Conservation (phyloP, 1,140 invertebrate species). For the Ephestia elutella region DNA sequence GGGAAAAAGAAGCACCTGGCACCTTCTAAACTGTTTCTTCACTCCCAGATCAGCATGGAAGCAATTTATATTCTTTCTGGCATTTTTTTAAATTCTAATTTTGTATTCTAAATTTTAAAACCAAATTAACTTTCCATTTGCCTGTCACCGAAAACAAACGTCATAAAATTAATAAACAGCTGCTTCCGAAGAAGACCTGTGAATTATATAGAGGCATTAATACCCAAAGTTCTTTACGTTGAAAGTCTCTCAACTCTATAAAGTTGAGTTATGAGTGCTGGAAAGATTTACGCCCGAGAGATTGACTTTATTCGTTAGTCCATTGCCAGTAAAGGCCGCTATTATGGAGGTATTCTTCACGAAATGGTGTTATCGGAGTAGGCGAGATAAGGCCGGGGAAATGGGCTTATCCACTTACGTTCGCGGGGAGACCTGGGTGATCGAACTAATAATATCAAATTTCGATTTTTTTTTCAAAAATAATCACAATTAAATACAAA, state of each 20-base stretch:
- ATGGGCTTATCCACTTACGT: conserved; percentile 22
- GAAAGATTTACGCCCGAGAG: conserved; percentile 52
- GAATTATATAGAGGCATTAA: conserved; percentile 16
- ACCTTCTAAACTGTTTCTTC: no score
- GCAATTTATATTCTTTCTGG: no score
- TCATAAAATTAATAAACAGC: neutral
- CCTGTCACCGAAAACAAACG: no score
- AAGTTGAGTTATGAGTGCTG: conserved; percentile 59
- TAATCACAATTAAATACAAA: no score
- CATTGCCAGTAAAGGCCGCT: conserved; percentile 39
- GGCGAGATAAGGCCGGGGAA: conserved; percentile 19
- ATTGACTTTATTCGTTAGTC: conserved; percentile 56
- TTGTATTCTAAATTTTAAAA: no score
- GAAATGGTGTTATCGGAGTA: conserved; percentile 33
- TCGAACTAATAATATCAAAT: no score
- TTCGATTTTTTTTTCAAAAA: no score
- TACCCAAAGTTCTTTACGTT: conserved; percentile 21
- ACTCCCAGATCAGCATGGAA: no score
- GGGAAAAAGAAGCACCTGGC: no score
- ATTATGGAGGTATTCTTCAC: conserved; percentile 42
- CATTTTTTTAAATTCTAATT: no score
- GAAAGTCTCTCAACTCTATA: conserved; percentile 61
- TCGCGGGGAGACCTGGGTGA: neutral
- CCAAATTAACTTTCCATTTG: no score
- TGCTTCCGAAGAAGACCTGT: conserved; percentile 1